phyloP scores from a whole-genome alignment of 2,113 vertebrate genomes.

The Pteruthius melanotis region DNA sequence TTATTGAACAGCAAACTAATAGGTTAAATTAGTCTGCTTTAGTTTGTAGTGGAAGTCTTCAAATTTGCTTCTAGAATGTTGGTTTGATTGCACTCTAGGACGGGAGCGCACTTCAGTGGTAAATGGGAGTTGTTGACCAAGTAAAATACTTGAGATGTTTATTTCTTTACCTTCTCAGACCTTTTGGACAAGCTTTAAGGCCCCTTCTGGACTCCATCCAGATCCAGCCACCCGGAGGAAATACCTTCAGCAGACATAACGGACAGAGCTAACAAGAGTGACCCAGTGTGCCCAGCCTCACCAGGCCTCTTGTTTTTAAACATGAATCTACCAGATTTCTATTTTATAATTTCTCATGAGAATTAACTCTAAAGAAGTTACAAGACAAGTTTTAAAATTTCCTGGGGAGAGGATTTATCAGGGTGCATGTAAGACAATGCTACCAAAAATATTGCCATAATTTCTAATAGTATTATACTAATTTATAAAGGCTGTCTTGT shows the following conservation, averaged over 20 bases:
- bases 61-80: background rate
- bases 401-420: conserved; percentile 66
- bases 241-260: conserved; percentile 81
- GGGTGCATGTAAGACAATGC: conserved; percentile 67
- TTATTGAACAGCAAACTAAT: background rate
- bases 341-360: conserved; percentile 78
- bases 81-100: background rate
- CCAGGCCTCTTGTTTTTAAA: conserved; percentile 78
- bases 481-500: conserved; percentile 76
- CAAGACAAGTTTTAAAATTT: conserved; percentile 61
- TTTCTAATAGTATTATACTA: conserved; percentile 73
- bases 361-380: conserved; percentile 68
- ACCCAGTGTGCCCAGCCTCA: conserved; percentile 49
- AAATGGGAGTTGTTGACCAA: background rate
- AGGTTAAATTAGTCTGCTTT: background rate
- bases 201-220: conserved; percentile 86
- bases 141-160: background rate
- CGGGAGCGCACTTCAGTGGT: background rate
- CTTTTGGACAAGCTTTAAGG: conserved; percentile 91
- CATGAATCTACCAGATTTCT: conserved; percentile 73
- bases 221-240: conserved; percentile 86
- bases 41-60: background rate
- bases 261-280: conserved; percentile 82
- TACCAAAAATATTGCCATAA: conserved; percentile 68
- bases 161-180: conserved; percentile 72